Evolutionary conservation across 2,113 vertebrate species (phyloP).

Genomic region (Otocyon megalotis): DNA sequence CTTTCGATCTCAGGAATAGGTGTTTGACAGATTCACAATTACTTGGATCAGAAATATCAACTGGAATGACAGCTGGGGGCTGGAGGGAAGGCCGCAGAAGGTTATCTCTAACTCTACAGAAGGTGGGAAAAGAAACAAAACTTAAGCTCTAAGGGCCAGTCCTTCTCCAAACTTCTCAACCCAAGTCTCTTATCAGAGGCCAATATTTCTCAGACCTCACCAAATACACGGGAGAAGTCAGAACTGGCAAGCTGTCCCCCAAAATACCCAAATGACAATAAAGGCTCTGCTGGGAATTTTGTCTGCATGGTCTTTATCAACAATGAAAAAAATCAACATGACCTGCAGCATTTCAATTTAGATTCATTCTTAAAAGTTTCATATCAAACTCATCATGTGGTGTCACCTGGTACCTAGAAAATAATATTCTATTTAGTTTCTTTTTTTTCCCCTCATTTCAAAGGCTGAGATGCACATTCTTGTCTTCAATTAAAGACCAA

Average conservation of each 20-base stretch:
- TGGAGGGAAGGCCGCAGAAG: background rate
- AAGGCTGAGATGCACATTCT: background rate
- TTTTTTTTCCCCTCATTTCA: slow-evolving; percentile 31
- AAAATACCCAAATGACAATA: background rate
- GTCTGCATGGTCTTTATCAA: background rate
- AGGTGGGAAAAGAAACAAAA: background rate
- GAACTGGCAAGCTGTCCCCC: background rate
- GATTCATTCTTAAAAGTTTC: background rate
- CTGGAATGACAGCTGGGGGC: background rate
- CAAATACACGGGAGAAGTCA: background rate
- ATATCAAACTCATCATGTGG: background rate
- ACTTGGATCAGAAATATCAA: background rate
- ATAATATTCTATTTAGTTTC: slow-evolving; percentile 36
- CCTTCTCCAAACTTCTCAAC: background rate
- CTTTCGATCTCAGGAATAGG: background rate
- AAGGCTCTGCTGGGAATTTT: background rate
- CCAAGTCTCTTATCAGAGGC: background rate
- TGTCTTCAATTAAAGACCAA: slow-evolving; percentile 8
- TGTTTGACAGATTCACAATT: background rate
- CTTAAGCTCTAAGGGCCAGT: background rate
- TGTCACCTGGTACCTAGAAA: background rate
- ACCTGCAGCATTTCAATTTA: slow-evolving; percentile 12
- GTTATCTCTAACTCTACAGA: background rate
- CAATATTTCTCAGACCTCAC: background rate
- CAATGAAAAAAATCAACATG: background rate